A percentile compares a stretch with the other conserved stretches of the same genome.
phyloP scores from a whole-genome alignment of 2,113 vertebrate species.

The Takifugu flavidus region DNA sequence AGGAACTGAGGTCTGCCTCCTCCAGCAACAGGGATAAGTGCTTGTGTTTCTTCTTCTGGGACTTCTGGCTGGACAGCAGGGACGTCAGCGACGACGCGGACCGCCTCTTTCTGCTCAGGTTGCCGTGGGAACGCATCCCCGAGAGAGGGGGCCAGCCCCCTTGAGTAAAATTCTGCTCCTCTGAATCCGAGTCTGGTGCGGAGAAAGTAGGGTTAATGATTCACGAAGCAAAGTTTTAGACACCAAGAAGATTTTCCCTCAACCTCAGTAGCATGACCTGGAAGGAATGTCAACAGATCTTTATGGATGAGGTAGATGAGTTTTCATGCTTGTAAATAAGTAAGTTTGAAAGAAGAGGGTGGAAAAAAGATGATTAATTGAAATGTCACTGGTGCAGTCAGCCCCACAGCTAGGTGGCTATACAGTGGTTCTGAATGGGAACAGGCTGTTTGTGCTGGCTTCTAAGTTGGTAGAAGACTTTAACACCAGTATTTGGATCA shows the following conservation, averaged over 20 bases:
- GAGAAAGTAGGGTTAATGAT: slow-evolving; percentile 53
- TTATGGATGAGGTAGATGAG: neutral
- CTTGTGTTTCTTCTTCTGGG: slow-evolving; percentile 87
- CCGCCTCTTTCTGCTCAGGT: slow-evolving; percentile 73
- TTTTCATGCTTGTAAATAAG: neutral
- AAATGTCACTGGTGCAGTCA: too few relatives aligned
- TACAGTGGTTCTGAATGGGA: too few relatives aligned
- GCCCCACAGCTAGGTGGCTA: too few relatives aligned
- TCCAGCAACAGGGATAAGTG: slow-evolving; percentile 90
- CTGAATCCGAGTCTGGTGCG: slow-evolving; percentile 93
- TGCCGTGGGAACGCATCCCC: slow-evolving; percentile 66
- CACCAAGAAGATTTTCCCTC: neutral
- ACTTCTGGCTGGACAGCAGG: slow-evolving; percentile 74
- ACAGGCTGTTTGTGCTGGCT: too few relatives aligned
- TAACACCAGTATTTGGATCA: too few relatives aligned
- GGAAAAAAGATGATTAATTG: too few relatives aligned
- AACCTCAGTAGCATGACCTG: neutral
- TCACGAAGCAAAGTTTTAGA: slow-evolving; percentile 7
- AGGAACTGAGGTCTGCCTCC: slow-evolving; percentile 88
- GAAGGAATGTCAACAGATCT: neutral
- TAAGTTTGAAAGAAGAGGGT: too few relatives aligned
- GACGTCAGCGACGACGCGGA: slow-evolving; percentile 64
- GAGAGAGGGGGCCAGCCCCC: slow-evolving; percentile 84
- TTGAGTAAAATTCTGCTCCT: slow-evolving; percentile 83
- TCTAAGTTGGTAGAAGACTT: too few relatives aligned